Base-by-base conservation (phyloP, 2,797 vertebrate species). In the Sphaeramia orbicularis region DNA sequence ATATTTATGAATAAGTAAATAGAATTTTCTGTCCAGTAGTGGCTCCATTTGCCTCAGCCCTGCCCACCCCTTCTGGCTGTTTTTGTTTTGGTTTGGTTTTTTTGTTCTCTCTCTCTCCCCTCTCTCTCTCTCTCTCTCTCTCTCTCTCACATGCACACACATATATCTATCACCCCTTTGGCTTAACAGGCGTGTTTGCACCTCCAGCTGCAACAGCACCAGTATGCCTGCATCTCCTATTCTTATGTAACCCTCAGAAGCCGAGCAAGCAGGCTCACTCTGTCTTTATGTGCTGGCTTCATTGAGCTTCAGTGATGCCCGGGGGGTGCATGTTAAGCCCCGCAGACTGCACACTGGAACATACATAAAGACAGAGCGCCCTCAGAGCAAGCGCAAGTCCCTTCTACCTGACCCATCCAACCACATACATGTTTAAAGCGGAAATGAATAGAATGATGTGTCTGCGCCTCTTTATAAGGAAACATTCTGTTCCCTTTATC, bases 181-280 rank as follows among this genome's bases (percentile, higher is more conserved):
- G 76, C 82, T 71, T 61, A 59, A 72, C 63, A 59, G 76, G 68
- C 79, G 85, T 65, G 52, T 73, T 81, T 86, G 78, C 76, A 81
- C 83, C 81, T 84, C 74, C 30, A 68, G 84, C 76, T 88, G 79
- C 76, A 77, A 14, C 81, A 68, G 70, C 65, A 15, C 52, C 37
- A 11, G 71, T 44, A 59, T 64, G 81, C 65, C 73, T 70, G 71
- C 80, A 57, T 87, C 84, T 80, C 68, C 60, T 50, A 19, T 19
- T 87, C 84, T 92, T 92, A 91, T 21, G 74, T 89, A 91, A 91
- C 67, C 30, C 63, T 76, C 54, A 72, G 75, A 87, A 89, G 75
- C 75, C 81, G 83, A 75, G 65, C 76, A 49, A 44, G 76, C 77
- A 73, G 78, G 60, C 73, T 68, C 36, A 37, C 60, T 83, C 81